Evolutionary conservation across 2,113 vertebrate genomes (phyloP).

Genomic region (Galbula dea): DNA sequence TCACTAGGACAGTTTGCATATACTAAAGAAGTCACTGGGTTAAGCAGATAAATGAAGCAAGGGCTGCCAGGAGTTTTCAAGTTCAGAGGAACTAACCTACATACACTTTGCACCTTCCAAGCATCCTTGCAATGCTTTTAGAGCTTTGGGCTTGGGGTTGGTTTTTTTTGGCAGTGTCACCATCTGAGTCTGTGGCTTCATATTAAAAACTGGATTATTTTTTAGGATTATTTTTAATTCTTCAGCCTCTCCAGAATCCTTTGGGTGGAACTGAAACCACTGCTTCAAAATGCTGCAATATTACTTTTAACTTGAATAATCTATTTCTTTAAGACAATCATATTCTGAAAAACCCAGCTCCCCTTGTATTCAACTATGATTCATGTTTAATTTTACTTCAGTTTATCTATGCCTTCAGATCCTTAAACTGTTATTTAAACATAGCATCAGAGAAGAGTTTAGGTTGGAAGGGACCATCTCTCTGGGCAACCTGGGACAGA

Average conservation of each 20-base stretch:
- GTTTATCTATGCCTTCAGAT: background rate
- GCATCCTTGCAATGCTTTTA: background rate
- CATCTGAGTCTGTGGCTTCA: background rate
- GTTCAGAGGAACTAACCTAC: background rate
- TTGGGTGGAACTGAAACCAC: background rate
- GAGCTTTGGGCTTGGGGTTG: too few relatives aligned
- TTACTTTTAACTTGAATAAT: background rate
- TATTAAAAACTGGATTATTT: background rate
- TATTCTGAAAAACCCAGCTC: background rate
- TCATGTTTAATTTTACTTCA: background rate
- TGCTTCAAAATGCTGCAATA: background rate
- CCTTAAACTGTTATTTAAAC: background rate
- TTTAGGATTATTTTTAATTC: background rate
- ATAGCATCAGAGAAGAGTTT: background rate
- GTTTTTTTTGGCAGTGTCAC: background rate
- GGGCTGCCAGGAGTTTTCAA: background rate
- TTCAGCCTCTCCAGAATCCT: background rate
- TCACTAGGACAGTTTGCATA: background rate
- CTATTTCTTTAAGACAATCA: background rate
- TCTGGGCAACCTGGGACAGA: background rate
- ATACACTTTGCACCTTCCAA: background rate
- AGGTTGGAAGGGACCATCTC: background rate
- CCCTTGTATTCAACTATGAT: background rate
- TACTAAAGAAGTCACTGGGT: background rate
- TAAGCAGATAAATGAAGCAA: background rate